Conservation (phyloP, 2,113 vertebrate genomes). For the Archocentrus centrarchus region DNA sequence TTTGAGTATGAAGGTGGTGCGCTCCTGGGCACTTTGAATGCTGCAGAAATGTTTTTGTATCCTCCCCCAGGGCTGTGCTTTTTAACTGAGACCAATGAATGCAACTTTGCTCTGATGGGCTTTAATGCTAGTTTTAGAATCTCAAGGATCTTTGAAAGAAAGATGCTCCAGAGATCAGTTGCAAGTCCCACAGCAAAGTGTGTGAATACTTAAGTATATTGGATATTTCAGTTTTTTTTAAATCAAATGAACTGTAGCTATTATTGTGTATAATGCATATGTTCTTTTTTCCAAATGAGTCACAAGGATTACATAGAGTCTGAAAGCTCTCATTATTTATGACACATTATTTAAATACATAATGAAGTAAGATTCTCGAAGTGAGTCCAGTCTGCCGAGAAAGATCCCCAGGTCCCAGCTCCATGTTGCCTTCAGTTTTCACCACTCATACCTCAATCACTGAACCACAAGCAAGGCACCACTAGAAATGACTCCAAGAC, state of each 20-base stretch:
- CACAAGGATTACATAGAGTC: background rate
- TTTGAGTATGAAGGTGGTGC: background rate
- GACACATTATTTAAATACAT: background rate
- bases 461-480: conserved; percentile 13
- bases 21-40: background rate
- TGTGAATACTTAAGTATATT: rapidly evolving
- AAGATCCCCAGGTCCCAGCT: background rate
- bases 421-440: background rate
- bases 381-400: background rate
- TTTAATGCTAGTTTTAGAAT: background rate
- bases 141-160: background rate
- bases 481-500: conserved; percentile 32
- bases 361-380: background rate
- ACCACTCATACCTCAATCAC: background rate
- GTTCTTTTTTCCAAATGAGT: background rate
- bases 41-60: rapidly evolving
- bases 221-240: rapidly evolving
- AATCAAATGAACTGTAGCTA: background rate
- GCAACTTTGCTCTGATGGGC: background rate
- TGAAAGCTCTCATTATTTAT: background rate
- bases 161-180: background rate
- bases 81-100: background rate
- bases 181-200: background rate
- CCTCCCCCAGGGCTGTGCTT: background rate
- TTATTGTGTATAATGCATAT: background rate